Evolutionary conservation across 2,888 invertebrate species (phyloP).

Genomic region (Lepetodrilus schrolli): DNA sequence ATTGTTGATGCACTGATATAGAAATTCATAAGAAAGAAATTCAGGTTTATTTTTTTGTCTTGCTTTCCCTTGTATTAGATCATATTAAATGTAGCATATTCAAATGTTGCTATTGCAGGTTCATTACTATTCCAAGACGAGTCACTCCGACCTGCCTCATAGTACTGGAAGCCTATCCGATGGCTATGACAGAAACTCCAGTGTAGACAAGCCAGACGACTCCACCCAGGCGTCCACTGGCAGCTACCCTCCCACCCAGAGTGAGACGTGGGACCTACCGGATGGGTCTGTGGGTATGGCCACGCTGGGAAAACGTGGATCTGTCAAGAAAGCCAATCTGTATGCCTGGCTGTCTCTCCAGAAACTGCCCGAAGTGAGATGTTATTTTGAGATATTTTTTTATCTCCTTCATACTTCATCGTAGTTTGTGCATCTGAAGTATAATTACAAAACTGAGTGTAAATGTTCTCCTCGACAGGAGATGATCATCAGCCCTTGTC

Average conservation of each 20-base stretch:
- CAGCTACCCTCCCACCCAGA: not conserved
- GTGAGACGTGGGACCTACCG: not conserved
- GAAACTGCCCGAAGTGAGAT: slow-evolving; percentile 86
- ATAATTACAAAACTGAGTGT: no score
- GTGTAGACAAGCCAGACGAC: not conserved
- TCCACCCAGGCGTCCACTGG: slow-evolving; percentile 22
- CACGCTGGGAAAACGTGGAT: slow-evolving; percentile 35
- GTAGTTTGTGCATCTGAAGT: no score
- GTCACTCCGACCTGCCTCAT: slow-evolving; percentile 5
- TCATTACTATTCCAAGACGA: slow-evolving; percentile 74
- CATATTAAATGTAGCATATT: no score
- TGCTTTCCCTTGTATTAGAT: no score
- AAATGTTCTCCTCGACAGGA: slow-evolving; percentile 79
- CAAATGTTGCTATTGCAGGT: no score
- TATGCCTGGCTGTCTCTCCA: slow-evolving; percentile 97
- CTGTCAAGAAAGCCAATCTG: slow-evolving; percentile 85
- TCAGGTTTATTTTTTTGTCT: no score
- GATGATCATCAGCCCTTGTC: slow-evolving; percentile 96
- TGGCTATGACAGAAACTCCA: slow-evolving; percentile 2
- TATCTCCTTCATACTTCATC: no score
- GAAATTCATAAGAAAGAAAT: no score
- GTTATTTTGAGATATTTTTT: no score
- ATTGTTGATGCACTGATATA: no score
- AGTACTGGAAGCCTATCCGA: slow-evolving; percentile 1
- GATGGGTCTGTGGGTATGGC: not conserved